Evolutionary conservation across 2,888 invertebrate genomes (phyloP), one percentile per base, ranked within the genome.

Genomic region (Meiosimyza platycephala): DNA sequence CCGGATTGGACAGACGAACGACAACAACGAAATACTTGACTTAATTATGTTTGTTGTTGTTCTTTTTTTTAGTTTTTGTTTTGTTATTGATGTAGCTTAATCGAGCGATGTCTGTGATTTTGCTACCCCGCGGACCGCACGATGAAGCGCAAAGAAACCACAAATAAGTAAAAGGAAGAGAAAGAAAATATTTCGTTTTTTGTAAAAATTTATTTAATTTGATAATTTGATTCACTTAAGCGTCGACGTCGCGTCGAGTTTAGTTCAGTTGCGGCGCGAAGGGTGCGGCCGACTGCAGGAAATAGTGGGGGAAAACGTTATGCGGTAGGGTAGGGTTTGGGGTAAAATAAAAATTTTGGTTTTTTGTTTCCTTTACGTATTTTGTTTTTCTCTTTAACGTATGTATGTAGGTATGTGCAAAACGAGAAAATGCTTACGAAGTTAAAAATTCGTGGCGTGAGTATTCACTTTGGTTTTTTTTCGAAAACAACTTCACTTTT

Each of bases 361-460:
- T 55, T 55, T 55, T 55, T n/a, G n/a, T 12, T 55, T 11, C 2
- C n/a, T 55, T 55, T 55, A 0, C 4, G 4, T 11, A 12, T n/a
- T 40, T 40, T 40, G 40, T 40, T 40, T 40, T 40, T 40, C 40
- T 40, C 40, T 40, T 40, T 40, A 6, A 40, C 6, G 40, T 40
- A 40, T 40, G 6, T 22, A 22, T 28, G 28, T 28, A 28, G 3
- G 28, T 28, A 28, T 28, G 28, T 28, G 28, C 28, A 28, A 28
- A 28, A 28, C 28, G 4, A 71, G 64, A 22, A 18, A 66, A 62
- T 63, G n/a, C 54, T 71, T 63, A 65, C 65, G 71, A 74, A 70
- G 67, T 74, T 73, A 74, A 76, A 76, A 74, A 76, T 76, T 72
- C 73, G 74, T 60, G 72, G 68, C 48, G 64, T 66, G 57, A 69